These are phyloP conservation scores for Myotis davidii DNA, from an alignment of 2,113 vertebrate species.

Conservation along the genomic window DNA sequence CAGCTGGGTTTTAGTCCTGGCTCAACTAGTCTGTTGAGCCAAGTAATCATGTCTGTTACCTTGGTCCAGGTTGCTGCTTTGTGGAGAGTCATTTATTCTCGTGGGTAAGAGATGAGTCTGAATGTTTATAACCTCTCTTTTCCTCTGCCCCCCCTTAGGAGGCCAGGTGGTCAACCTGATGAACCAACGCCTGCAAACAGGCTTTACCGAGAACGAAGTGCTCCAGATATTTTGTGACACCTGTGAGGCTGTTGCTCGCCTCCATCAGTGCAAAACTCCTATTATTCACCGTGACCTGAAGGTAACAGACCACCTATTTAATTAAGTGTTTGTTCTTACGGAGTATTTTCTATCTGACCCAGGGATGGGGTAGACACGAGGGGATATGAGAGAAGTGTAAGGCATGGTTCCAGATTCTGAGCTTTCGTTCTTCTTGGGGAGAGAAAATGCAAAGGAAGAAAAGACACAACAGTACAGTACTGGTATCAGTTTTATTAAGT, in stretches of 20 bases:
- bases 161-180: constrained; percentile 98
- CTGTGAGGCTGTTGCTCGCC: constrained; percentile 93
- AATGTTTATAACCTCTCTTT: not conserved
- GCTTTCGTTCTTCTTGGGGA: not conserved
- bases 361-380: not conserved
- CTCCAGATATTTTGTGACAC: constrained; percentile 98
- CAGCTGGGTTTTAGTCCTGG: not conserved
- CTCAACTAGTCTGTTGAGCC: not conserved
- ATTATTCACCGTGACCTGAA: constrained; percentile 97
- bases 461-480: not conserved
- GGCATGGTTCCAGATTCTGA: not conserved
- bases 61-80: not conserved
- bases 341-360: not conserved
- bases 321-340: not conserved
- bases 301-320: constrained; percentile 81
- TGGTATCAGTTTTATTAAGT: not conserved
- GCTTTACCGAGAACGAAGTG: constrained; percentile 95
- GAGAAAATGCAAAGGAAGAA: constrained; percentile 25
- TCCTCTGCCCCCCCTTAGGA: constrained; percentile 82
- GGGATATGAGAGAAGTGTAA: not conserved
- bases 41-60: not conserved
- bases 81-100: not conserved
- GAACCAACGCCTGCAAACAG: constrained; percentile 96
- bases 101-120: not conserved
- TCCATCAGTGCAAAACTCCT: constrained; percentile 96